A percentile compares a stretch with the other conserved stretches of the same genome.
These are phyloP conservation scores for Parthenolecanium corni DNA, from an alignment of 2,888 invertebrate species.

Conservation along the genomic window DNA sequence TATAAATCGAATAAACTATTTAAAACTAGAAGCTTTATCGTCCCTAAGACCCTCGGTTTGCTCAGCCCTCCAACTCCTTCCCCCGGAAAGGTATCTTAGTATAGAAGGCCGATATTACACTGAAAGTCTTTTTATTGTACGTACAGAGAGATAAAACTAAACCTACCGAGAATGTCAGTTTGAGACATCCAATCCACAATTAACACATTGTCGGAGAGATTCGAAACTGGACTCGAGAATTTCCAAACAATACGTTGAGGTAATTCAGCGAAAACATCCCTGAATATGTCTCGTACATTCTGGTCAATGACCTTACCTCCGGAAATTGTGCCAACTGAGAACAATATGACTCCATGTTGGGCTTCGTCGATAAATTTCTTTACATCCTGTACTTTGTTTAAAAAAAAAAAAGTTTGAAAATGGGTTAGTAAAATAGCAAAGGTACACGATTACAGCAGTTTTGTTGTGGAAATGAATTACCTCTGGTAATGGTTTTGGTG, in stretches of 20 bases:
- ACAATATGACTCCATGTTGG: background rate
- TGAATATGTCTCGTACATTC: background rate
- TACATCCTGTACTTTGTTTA: background rate
- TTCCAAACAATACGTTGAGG: constrained; percentile 12
- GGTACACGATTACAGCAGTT: too few species aligned
- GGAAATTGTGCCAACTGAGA: background rate
- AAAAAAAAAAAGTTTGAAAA: too few species aligned
- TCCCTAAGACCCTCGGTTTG: too few species aligned
- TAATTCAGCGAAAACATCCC: constrained; percentile 9
- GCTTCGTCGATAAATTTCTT: constrained; percentile 6
- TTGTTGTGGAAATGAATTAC: too few species aligned
- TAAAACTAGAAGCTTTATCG: too few species aligned
- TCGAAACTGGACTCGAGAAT: background rate
- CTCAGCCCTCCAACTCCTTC: too few species aligned
- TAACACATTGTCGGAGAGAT: constrained; percentile 2
- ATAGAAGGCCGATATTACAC: too few species aligned
- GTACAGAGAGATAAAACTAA: too few species aligned
- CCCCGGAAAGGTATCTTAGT: too few species aligned
- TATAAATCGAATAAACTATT: too few species aligned
- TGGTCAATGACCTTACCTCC: background rate
- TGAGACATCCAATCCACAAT: constrained; percentile 3
- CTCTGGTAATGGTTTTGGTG: constrained; percentile 7
- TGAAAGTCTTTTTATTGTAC: too few species aligned
- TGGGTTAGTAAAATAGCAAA: too few species aligned
- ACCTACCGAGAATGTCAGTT: constrained; percentile 2